phyloP scores from a whole-genome alignment of 1,140 invertebrate genomes.

The Luehdorfia chinensis region DNA sequence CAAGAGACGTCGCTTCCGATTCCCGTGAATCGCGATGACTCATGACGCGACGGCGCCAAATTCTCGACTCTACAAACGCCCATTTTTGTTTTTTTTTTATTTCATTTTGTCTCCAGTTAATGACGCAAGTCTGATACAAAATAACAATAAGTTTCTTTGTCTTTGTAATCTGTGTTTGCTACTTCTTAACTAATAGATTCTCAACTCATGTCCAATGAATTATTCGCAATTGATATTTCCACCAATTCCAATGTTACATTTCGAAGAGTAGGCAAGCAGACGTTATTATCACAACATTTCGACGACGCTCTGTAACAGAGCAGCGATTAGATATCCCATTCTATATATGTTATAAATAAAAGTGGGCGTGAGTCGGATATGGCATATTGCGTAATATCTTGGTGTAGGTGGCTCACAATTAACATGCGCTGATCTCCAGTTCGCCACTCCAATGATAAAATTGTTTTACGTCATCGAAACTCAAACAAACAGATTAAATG shows the following conservation, averaged over 20 bases:
- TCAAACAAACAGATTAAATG: slow-evolving; percentile 1
- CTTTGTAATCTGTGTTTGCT: too few species aligned
- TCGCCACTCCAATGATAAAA: neutral
- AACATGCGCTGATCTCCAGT: neutral
- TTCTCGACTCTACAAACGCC: slow-evolving; percentile 5
- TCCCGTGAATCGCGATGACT: slow-evolving; percentile 17
- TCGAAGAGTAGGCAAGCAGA: neutral
- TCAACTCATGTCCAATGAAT: too few species aligned
- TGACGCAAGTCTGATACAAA: neutral
- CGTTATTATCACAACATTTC: slow-evolving; percentile 4
- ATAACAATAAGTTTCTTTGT: neutral
- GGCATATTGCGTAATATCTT: slow-evolving; percentile 5
- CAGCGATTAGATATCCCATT: slow-evolving; percentile 12
- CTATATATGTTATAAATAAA: slow-evolving; percentile 9
- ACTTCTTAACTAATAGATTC: too few species aligned
- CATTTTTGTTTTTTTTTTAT: slow-evolving; percentile 12
- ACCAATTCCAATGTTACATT: neutral
- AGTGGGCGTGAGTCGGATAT: slow-evolving; percentile 1
- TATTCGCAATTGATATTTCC: neutral
- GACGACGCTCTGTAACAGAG: neutral
- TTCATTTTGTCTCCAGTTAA: neutral
- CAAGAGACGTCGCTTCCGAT: slow-evolving; percentile 8
- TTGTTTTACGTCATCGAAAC: neutral
- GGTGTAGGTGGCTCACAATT: neutral
- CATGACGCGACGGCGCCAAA: slow-evolving; percentile 20